Evolutionary conservation across 2,113 vertebrate species (phyloP).

Genomic region (Saguinus midas): DNA sequence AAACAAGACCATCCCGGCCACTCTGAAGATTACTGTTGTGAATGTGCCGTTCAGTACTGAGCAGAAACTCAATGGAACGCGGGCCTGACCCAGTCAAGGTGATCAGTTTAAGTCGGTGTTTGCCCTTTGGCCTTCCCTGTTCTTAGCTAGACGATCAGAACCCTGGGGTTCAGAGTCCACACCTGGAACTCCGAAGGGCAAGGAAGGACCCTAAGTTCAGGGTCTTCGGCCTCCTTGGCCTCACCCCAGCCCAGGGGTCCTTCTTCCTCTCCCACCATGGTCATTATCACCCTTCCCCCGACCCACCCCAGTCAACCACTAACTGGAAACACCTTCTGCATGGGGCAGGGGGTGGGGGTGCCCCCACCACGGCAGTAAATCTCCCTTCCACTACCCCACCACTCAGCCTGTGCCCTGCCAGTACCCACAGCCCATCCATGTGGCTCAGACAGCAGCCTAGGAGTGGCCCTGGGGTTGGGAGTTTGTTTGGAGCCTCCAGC

Average conservation of each 20-base stretch:
- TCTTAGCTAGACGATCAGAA: neutral
- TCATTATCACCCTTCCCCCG: neutral
- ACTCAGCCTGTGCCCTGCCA: conserved; percentile 2
- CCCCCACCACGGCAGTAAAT: neutral
- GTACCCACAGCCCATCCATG: neutral
- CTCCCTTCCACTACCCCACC: neutral
- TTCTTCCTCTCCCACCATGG: neutral
- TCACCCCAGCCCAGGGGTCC: neutral
- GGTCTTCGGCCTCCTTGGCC: neutral
- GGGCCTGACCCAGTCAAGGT: neutral
- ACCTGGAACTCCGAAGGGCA: neutral
- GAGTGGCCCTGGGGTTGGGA: neutral
- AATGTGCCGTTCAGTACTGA: neutral
- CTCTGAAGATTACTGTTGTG: accelerated
- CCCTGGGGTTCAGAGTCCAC: neutral
- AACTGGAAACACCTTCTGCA: neutral
- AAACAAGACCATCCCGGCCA: neutral
- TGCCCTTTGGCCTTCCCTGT: neutral
- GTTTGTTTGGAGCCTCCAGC: conserved; percentile 36
- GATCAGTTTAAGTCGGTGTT: neutral
- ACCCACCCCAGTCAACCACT: neutral
- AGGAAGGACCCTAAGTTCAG: neutral
- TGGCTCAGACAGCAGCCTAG: conserved; percentile 5
- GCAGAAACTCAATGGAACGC: neutral
- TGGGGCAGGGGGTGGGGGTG: neutral